Evolutionary conservation across 2,113 vertebrate species (phyloP).

Genomic region (Apaloderma vittatum): DNA sequence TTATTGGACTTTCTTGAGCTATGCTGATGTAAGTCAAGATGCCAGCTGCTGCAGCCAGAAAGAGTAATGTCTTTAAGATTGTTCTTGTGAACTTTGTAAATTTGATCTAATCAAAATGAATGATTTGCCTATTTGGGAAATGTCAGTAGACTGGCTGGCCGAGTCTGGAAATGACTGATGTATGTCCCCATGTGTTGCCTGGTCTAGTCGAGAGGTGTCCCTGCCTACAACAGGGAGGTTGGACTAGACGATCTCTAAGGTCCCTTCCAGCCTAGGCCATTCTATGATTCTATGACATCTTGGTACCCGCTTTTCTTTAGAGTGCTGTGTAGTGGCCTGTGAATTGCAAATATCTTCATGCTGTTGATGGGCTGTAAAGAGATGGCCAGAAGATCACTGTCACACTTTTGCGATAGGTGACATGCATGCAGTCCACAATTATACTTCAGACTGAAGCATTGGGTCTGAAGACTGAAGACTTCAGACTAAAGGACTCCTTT

Average conservation of each 20-base stretch:
- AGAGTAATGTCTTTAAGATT: not conserved
- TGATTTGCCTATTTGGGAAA: not conserved
- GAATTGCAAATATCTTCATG: not conserved
- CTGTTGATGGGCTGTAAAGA: not conserved
- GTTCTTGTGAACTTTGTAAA: not conserved
- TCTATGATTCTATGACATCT: too few relatives aligned
- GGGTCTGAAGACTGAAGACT: not conserved
- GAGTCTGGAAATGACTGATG: not conserved
- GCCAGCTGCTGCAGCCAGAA: not conserved
- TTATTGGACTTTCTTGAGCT: not conserved
- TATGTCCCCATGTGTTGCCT: too few relatives aligned
- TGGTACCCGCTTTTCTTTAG: not conserved
- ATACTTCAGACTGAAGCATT: not conserved
- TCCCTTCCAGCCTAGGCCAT: too few relatives aligned
- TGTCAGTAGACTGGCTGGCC: not conserved
- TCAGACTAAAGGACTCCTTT: not conserved
- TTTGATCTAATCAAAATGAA: constrained; percentile 2
- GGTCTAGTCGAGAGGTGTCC: too few relatives aligned
- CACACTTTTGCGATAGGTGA: not conserved
- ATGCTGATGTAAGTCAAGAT: not conserved
- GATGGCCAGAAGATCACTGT: not conserved
- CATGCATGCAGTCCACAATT: not conserved
- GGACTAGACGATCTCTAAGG: too few relatives aligned
- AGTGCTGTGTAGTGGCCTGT: not conserved
- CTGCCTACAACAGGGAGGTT: too few relatives aligned